Evolutionary conservation across 2,797 vertebrate genomes (phyloP), one percentile per base, ranked within the genome.

Genomic region (Pseudomugil tenellus): DNA sequence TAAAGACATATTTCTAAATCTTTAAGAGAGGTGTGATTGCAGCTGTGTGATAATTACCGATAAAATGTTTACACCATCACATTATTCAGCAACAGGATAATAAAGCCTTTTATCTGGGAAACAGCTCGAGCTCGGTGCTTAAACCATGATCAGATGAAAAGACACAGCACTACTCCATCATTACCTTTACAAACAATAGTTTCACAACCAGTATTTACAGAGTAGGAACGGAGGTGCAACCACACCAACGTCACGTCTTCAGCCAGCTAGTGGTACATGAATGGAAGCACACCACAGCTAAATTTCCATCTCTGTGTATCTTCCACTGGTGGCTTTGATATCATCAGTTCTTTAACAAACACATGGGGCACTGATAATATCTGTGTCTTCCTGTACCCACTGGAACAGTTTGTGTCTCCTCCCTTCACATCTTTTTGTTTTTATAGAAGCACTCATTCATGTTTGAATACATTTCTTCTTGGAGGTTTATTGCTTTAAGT

Each of bases 391-490:
- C 59, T 31, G 1, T 11, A 17, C 28, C 26, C n/a, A 23, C 7
- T 11, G 7, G 9, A 14, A 34, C 19, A 35, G 19, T 32, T 19
- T 2, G 5, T 32, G 9, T 32, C 8, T 37, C 16, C n/a, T 43
- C 26, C 4, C 23, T 9, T 53, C 21, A 53, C 3, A 37, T 25
- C 31, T 54, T 53, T 57, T 16, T 48, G n/a, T n/a, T 21, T 52
- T 32, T n/a, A 56, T 29, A 11, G n/a, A 49, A 2, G 1, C 25
- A 52, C 6, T 2, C 3, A 67, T 52, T 71, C 25, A 55, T 26
- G 41, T 64, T 57, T 31, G 25, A 49, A 51, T 35, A 39, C 14
- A 63, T 70, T 67, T 70, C n/a, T 39, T 67, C 52, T 26, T 6
- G 14, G 19, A 35, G 28, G 46, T 31, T 76, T 43, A 9, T 10